Evolutionary conservation across 37 sponge, comb jelly and placozoan genomes (phyloP).

Genomic region (Haliclona indistincta): DNA sequence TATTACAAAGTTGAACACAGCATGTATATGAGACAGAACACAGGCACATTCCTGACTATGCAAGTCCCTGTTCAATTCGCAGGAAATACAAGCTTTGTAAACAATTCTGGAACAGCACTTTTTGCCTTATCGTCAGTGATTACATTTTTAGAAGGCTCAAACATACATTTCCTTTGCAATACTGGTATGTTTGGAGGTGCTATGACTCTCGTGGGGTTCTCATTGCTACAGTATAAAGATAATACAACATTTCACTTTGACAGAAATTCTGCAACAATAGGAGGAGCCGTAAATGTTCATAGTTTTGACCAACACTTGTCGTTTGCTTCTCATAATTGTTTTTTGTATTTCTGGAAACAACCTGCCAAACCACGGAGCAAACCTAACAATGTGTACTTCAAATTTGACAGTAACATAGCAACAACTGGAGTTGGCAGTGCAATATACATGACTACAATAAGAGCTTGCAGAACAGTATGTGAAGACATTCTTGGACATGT

Average conservation of each 20-base stretch:
- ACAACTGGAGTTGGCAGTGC: background rate
- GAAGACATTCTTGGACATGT: background rate
- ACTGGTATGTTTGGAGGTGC: background rate
- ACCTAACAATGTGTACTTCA: background rate
- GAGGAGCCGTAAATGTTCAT: background rate
- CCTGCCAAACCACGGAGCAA: background rate
- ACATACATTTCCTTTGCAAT: background rate
- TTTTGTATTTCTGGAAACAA: too few relatives aligned
- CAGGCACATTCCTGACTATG: background rate
- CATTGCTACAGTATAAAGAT: background rate
- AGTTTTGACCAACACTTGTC: background rate
- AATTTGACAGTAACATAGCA: background rate
- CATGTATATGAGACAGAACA: background rate
- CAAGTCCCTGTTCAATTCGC: background rate
- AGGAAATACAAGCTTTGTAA: background rate
- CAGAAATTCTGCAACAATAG: background rate
- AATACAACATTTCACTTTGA: background rate
- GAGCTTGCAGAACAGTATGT: background rate
- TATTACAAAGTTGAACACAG: background rate
- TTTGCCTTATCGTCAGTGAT: background rate
- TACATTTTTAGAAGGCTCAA: background rate
- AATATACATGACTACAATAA: background rate
- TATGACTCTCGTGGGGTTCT: background rate
- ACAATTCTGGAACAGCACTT: background rate
- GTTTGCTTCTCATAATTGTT: background rate